Percentiles rank a stretch among this genome's conserved stretches.
phyloP scores from a whole-genome alignment of 2,113 vertebrate species.

The Pterocles gutturalis region DNA sequence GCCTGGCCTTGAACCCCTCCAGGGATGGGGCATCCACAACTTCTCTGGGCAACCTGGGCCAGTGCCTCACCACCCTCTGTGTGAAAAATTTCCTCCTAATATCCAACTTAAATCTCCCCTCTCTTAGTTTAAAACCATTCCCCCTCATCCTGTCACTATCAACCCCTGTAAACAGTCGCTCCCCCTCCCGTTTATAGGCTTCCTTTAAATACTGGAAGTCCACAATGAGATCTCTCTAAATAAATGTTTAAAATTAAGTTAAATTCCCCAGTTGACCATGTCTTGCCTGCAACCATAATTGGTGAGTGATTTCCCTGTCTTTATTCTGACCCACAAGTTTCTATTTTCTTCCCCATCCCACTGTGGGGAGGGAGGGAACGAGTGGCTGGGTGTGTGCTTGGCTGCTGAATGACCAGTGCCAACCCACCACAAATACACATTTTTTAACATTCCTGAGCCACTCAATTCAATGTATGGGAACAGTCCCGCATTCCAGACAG shows the following conservation, averaged over 20 bases:
- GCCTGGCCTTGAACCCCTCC: too few species aligned
- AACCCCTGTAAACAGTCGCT: too few species aligned
- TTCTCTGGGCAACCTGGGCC: too few species aligned
- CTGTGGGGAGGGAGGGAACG: rapidly evolving
- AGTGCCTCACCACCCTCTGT: too few species aligned
- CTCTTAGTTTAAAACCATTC: too few species aligned
- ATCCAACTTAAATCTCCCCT: too few species aligned
- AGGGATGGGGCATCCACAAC: too few species aligned
- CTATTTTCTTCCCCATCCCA: background rate
- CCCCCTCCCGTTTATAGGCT: too few species aligned
- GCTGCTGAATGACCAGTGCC: background rate
- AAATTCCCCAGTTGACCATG: background rate
- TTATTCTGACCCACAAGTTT: background rate
- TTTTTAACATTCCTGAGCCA: background rate
- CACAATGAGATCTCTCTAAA: too few species aligned
- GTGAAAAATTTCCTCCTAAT: too few species aligned
- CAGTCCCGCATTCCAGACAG: background rate
- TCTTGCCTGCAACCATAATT: background rate
- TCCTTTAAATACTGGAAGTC: too few species aligned
- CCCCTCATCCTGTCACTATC: too few species aligned
- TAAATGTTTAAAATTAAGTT: background rate
- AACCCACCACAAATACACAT: background rate
- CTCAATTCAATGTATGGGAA: background rate
- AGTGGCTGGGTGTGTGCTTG: rapidly evolving
- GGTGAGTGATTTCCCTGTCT: background rate